A percentile compares a stretch with the other conserved stretches of the same genome.
phyloP scores from a whole-genome alignment of 1,140 invertebrate species.

The Xylocopa sonorina region DNA sequence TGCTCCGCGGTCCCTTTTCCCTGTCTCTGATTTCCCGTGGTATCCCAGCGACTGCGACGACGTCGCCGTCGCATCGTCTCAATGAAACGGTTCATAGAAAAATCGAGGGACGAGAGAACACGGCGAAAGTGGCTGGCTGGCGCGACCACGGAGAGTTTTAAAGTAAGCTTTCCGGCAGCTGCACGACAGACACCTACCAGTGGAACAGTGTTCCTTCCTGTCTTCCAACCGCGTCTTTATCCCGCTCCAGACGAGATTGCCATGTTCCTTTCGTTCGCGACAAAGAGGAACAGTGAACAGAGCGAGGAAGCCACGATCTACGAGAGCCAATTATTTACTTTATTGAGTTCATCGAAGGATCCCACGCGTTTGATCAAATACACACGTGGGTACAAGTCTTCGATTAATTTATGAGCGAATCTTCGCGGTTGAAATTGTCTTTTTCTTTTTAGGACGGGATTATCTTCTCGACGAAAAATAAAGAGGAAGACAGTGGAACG shows the following conservation, averaged over 20 bases:
- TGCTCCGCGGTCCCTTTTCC: too few relatives aligned
- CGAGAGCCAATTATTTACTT: too few relatives aligned
- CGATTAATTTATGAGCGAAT: too few relatives aligned
- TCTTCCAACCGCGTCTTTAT: neutral
- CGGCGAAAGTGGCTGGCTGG: neutral
- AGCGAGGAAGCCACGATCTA: too few relatives aligned
- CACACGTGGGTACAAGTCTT: too few relatives aligned
- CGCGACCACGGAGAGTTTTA: slow-evolving; percentile 14
- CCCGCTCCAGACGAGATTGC: neutral
- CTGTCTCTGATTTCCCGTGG: neutral
- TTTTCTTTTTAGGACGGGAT: too few relatives aligned
- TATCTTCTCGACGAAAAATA: too few relatives aligned
- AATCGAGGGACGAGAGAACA: neutral
- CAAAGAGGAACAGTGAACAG: neutral
- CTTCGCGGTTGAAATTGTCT: too few relatives aligned
- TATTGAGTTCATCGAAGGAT: too few relatives aligned
- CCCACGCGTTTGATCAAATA: too few relatives aligned
- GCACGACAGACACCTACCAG: neutral
- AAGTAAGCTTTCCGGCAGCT: slow-evolving; percentile 15
- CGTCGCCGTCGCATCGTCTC: neutral
- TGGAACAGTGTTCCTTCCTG: neutral
- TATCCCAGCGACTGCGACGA: neutral
- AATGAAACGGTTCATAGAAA: slow-evolving; percentile 19
- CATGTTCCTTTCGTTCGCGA: slow-evolving; percentile 8
- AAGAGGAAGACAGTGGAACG: too few relatives aligned